Evolutionary conservation across 2,113 vertebrate genomes (phyloP).

Genomic region (Sitta europaea): DNA sequence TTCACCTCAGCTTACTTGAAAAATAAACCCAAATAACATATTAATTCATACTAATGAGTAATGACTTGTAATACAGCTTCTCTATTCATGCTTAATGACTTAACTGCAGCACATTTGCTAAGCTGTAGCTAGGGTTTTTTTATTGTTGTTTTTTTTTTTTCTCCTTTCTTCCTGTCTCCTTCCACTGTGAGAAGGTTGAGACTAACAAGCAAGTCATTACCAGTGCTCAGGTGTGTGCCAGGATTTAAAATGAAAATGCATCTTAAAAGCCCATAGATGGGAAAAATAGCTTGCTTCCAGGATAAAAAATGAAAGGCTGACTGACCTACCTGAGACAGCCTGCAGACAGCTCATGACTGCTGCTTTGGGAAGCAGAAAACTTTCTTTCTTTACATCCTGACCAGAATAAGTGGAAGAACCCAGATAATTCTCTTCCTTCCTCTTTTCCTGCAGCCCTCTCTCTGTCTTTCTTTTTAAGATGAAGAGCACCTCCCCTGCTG

Average conservation of each 20-base stretch:
- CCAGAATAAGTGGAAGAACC: not conserved
- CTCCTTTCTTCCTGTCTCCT: not conserved
- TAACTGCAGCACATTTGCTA: not conserved
- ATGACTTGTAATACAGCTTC: conserved; percentile 30
- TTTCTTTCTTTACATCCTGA: not conserved
- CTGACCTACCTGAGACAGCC: not conserved
- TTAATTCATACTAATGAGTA: conserved; percentile 50
- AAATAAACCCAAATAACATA: conserved; percentile 25
- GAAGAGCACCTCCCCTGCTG: not conserved
- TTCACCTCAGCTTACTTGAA: conserved; percentile 9
- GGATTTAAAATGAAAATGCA: not conserved
- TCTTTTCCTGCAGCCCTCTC: not conserved
- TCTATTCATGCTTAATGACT: conserved; percentile 18
- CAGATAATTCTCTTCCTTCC: not conserved
- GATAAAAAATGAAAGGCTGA: not conserved
- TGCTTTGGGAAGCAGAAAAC: not conserved
- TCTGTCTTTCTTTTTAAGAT: not conserved
- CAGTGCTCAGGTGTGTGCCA: not conserved
- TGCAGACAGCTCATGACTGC: not conserved
- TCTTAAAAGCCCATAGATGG: not conserved
- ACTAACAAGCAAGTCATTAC: not conserved
- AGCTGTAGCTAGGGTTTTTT: not conserved
- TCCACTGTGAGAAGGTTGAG: not conserved
- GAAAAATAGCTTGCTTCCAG: not conserved
- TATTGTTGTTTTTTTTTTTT: not conserved